These are phyloP conservation scores for Blastomussa wellsi DNA, from an alignment of 92 coral and sea anemone genomes.

Conservation along the genomic window DNA sequence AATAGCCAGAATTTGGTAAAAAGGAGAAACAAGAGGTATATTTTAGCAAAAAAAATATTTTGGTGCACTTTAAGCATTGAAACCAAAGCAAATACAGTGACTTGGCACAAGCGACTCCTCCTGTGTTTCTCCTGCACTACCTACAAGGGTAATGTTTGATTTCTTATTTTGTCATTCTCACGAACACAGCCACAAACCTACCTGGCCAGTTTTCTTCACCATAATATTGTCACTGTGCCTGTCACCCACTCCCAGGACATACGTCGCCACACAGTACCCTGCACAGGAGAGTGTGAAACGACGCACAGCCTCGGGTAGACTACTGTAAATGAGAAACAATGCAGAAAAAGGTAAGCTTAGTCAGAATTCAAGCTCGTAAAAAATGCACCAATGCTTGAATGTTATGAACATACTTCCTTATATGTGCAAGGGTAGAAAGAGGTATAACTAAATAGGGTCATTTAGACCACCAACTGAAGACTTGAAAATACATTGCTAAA, in stretches of 20 bases:
- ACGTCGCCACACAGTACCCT: conserved; percentile 98
- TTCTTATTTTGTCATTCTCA: not conserved
- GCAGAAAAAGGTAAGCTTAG: not conserved
- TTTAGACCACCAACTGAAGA: not conserved
- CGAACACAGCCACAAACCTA: conserved; percentile 19
- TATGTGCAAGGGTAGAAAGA: too few species aligned
- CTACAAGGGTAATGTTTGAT: not conserved
- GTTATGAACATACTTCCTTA: too few species aligned
- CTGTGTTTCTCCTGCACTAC: not conserved
- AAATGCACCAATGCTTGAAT: too few species aligned
- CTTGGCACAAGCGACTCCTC: not conserved
- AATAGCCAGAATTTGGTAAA: too few species aligned
- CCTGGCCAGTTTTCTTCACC: conserved; percentile 92
- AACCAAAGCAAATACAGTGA: not conserved
- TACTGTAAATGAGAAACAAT: conserved; percentile 24
- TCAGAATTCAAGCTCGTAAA: not conserved
- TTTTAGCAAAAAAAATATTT: too few species aligned
- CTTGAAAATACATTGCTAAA: not conserved
- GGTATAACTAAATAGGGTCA: not conserved
- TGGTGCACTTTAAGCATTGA: not conserved
- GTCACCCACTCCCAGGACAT: conserved; percentile 97
- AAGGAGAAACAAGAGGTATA: too few species aligned
- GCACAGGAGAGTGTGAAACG: conserved; percentile 92
- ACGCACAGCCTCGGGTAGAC: conserved; percentile 75
- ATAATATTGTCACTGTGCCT: conserved; percentile 98